Conservation (phyloP, 2,113 vertebrate species). For the Eleginops maclovinus region DNA sequence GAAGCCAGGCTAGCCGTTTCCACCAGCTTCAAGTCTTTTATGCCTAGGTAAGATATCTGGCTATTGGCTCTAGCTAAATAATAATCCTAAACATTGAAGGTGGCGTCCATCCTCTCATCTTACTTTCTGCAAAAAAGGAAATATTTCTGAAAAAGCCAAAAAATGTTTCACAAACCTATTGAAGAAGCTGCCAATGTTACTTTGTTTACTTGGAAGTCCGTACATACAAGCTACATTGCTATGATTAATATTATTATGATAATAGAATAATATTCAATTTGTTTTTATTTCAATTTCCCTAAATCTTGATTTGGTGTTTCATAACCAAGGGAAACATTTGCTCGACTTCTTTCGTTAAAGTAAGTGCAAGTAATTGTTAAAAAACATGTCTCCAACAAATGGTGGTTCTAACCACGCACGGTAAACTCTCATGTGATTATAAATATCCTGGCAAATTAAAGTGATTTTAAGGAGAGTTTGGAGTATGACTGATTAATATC, state of each 20-base stretch:
- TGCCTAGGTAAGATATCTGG: not conserved
- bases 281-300: not conserved
- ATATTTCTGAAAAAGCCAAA: too few relatives aligned
- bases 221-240: not conserved
- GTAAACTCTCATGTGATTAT: not conserved
- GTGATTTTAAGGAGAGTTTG: not conserved
- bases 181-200: too few relatives aligned
- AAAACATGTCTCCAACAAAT: too few relatives aligned
- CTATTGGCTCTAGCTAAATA: not conserved
- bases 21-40: not conserved
- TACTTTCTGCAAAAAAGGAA: too few relatives aligned
- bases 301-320: not conserved
- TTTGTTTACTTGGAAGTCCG: not conserved
- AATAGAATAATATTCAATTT: too few relatives aligned
- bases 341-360: too few relatives aligned
- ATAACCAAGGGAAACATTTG: too few relatives aligned
- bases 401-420: not conserved
- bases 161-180: too few relatives aligned
- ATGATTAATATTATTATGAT: too few relatives aligned
- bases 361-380: too few relatives aligned
- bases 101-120: too few relatives aligned
- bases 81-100: not conserved
- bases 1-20: not conserved
- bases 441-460: not conserved
- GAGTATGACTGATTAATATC: too few relatives aligned